These are phyloP conservation scores for Neomicropteryx cornuta DNA, from an alignment of 1,140 invertebrate genomes.

Conservation along the genomic window DNA sequence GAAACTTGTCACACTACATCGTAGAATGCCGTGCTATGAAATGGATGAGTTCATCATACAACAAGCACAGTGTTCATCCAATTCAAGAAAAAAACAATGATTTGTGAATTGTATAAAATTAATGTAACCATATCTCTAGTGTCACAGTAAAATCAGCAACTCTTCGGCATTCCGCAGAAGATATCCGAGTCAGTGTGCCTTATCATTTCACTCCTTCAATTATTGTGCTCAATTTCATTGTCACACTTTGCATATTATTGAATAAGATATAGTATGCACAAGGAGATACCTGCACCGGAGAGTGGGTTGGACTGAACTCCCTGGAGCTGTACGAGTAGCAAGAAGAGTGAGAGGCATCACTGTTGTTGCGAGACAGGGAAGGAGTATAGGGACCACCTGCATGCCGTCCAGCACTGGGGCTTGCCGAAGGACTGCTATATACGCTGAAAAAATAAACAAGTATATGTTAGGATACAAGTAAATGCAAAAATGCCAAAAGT, in stretches of 20 bases:
- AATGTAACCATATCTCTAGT: no score
- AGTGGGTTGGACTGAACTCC: slow-evolving; percentile 76
- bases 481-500: no score
- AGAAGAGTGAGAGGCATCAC: slow-evolving; percentile 75
- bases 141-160: no score
- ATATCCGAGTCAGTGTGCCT: no score
- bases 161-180: no score
- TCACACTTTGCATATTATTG: no score
- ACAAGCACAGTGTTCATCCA: slow-evolving; percentile 11
- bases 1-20: no score
- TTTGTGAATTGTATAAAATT: slow-evolving; percentile 1
- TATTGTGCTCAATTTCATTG: no score
- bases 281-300: slow-evolving; percentile 67
- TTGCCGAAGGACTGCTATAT: slow-evolving; percentile 64
- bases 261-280: no score
- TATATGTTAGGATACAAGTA: not conserved
- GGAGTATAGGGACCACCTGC: slow-evolving; percentile 78
- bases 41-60: slow-evolving; percentile 7
- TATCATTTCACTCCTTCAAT: no score
- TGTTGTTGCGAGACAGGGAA: slow-evolving; percentile 77
- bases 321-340: slow-evolving; percentile 67
- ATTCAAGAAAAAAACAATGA: slow-evolving; percentile 7
- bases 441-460: slow-evolving; percentile 9
- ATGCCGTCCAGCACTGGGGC: slow-evolving; percentile 74
- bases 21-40: slow-evolving; percentile 14